phyloP scores from a whole-genome alignment of 2,113 vertebrate genomes.

The Andinoacara biseriatus region DNA sequence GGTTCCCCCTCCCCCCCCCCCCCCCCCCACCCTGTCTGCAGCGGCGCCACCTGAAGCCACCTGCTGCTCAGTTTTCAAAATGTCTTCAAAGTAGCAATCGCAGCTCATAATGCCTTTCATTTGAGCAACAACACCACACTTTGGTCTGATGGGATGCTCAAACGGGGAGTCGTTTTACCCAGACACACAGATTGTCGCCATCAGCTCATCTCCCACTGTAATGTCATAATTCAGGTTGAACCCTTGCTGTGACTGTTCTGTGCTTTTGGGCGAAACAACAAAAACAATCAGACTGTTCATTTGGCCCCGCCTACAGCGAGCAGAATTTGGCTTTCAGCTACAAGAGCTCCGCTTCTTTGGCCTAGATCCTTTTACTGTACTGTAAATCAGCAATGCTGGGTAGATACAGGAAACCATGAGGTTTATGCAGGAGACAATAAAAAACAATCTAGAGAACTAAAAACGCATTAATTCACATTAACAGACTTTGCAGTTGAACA shows the following conservation, averaged over 20 bases:
- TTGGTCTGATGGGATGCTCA: not conserved
- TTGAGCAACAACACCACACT: not conserved
- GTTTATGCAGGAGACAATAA: not conserved
- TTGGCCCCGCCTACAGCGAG: not conserved
- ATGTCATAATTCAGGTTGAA: not conserved
- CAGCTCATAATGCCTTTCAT: not conserved
- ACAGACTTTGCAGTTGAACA: not conserved
- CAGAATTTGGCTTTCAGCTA: not conserved
- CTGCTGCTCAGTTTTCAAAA: not conserved
- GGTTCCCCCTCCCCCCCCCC: no score
- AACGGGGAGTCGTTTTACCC: not conserved
- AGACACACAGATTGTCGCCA: not conserved
- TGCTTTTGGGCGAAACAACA: not conserved
- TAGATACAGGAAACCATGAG: not conserved
- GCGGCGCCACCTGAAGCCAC: not conserved
- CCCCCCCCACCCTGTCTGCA: not conserved
- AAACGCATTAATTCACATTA: not conserved
- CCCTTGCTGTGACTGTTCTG: not conserved
- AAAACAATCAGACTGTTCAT: not conserved
- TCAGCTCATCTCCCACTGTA: not conserved
- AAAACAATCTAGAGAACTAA: no score
- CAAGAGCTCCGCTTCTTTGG: not conserved
- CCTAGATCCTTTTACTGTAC: not conserved
- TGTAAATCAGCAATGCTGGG: not conserved
- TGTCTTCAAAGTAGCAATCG: slow-evolving; percentile 5